Base-by-base conservation (phyloP, 2,888 invertebrate genomes). In the Cremastinae sp. region DNA sequence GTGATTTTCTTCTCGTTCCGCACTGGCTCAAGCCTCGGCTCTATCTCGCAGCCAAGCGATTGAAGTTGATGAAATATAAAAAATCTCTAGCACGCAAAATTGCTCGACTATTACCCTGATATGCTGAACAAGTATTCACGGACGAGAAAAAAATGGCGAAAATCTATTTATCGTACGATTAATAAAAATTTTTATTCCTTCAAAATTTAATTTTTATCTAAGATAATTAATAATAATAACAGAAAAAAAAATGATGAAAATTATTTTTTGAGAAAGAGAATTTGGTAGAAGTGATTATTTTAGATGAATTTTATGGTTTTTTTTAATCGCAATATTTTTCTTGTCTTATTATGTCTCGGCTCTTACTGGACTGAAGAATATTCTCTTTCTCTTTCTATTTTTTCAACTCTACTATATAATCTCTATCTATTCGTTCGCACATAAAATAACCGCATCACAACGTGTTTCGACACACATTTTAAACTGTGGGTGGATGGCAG, bases 401-500 rank as follows among this genome's bases (percentile, higher is more conserved):
- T 69, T 70, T 54, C 58, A 45, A 66, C 74, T n/a, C n/a, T 71
- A 72, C 49, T 76, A 66, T 72, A 72, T 71, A 69, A 74, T 74
- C 72, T 75, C 70, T 74, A 64, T 66, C 66, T 70, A 62, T 78
- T 78, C 64, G 78, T 71, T 75, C 68, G 73, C 76, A 80, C 77
- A 54, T 3, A 28, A 28, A 28, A 28, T 28, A 28, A 59, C 53
- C 66, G 73, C 64, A 66, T 75, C 53, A 76, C 68, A 68, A 66
- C 69, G 69, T 77, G 74, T 68, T 58, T 77, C 69, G 73, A 65
- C 71, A 80, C 78, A 70, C 72, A 83, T 83, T 85, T 83, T 87
- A 84, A 88, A 84, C 82, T 84, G 85, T 88, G 85, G 78, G 86
- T 85, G 87, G 85, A 89, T 86, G 86, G 85, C 88, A 96, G 97